Base-by-base conservation (phyloP, 1,140 invertebrate species). In the Dinothrombium tinctorium region DNA sequence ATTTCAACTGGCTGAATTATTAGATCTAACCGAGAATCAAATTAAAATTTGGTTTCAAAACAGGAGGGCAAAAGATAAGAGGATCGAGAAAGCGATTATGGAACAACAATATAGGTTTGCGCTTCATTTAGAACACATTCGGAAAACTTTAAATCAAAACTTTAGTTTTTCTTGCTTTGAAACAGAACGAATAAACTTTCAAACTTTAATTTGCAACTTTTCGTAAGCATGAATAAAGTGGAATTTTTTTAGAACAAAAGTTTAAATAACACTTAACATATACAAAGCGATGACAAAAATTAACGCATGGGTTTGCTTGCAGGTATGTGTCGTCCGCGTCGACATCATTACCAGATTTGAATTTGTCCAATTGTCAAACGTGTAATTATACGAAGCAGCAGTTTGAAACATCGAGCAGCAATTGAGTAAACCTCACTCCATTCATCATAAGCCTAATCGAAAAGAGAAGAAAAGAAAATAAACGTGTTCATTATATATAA, bases 31-130 rank as follows among this genome's bases (percentile, higher is more conserved):
- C 2, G 87, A 92, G 58, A 90, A 83, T 0, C 48, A 86, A 62
- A 84, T 90, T 37, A 90, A 89, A 60, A 89, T 89, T 45, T 90
- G 87, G 87, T 94, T 90, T 55, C 87, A 94, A 59, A 92, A 94
- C 58, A 64, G 86, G 15, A 64, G 86, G 47, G 86, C 86, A 7
- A 92, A 92, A 59, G 84, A 92, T 53, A 94, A 92, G 59, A 64
- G 86, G 36, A 83, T 94, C 43, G 84, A 94, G 54, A 92, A 92
- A 53, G 83, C 84, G 0, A 82, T 89, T 41, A 63, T 86, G 21
- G 86, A 94, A 62, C 83, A 89, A 52, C 81, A 87, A 46, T 82
- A 82, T 56, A 75, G 84, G 84, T 86, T 35, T 19, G 7, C 33
- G n/a, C 15, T 19, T 35, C 19, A n/a, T 7, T 19, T 35, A 7